A percentile compares a stretch with the other conserved stretches of the same genome.
Evolutionary conservation across 2,113 vertebrate species (phyloP).

Genomic region (Gnathonemus echidnorhynchus): DNA sequence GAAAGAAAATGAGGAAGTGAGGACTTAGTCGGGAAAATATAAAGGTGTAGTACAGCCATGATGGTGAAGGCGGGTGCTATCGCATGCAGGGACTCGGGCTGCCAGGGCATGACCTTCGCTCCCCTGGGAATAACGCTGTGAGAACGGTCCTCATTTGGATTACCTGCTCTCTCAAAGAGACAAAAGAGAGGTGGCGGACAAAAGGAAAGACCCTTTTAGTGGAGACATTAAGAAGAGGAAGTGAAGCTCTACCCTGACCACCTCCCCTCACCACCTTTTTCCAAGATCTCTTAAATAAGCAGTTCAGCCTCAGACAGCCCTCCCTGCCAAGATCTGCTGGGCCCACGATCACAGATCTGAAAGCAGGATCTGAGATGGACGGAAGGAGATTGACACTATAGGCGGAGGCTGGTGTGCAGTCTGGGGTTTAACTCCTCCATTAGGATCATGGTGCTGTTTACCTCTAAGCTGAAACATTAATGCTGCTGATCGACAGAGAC

Average conservation of each 20-base stretch:
- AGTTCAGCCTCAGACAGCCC: background rate
- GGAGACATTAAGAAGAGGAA: background rate
- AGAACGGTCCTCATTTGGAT: background rate
- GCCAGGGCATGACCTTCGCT: background rate
- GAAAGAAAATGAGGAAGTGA: background rate
- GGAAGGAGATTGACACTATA: background rate
- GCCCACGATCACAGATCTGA: background rate
- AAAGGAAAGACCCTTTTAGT: background rate
- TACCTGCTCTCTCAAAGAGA: background rate
- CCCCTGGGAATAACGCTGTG: background rate
- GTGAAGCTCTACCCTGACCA: background rate
- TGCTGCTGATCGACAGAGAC: background rate
- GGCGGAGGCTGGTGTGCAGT: background rate
- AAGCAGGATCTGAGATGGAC: background rate
- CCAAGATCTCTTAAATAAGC: too few species aligned
- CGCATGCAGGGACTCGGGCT: too few species aligned
- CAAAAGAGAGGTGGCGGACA: background rate
- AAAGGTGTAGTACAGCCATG: background rate
- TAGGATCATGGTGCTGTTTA: background rate
- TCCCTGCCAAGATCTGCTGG: background rate
- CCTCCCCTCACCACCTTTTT: background rate
- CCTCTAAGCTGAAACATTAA: background rate
- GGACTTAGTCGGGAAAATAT: background rate
- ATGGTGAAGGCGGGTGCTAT: background rate
- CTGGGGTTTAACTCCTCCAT: background rate